Conservation (phyloP, 1,140 invertebrate genomes). For the Saccostrea cuccullata region DNA sequence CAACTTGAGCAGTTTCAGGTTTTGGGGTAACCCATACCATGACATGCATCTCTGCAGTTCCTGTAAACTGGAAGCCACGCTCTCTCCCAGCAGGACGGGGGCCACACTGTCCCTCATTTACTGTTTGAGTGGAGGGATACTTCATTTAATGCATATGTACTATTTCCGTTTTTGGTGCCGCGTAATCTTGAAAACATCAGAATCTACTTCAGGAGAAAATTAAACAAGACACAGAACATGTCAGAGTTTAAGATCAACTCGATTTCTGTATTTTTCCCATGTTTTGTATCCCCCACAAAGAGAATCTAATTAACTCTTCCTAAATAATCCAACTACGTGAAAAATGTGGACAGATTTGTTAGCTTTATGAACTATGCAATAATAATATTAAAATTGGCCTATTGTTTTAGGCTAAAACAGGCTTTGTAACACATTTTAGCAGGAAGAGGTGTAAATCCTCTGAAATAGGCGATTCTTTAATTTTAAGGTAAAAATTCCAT, state of each 20-base stretch:
- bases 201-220: conserved; percentile 31
- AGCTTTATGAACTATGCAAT: background rate
- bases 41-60: conserved; percentile 17
- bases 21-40: background rate
- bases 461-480: background rate
- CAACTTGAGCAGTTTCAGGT: conserved; percentile 30
- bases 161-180: conserved; percentile 2
- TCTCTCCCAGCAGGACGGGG: conserved; percentile 1
- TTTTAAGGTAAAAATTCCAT: background rate
- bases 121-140: background rate
- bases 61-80: background rate
- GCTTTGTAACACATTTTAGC: background rate
- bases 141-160: conserved; percentile 1
- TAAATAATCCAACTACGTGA: background rate
- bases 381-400: background rate
- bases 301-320: conserved; percentile 12
- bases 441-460: background rate
- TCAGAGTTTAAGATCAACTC: conserved; percentile 7
- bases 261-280: conserved; percentile 19
- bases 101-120: background rate
- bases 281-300: background rate
- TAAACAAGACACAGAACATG: background rate
- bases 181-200: conserved; percentile 15
- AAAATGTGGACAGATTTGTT: background rate
- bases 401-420: background rate